These are phyloP conservation scores for Typhlichthys eigenmanni DNA, from an alignment of 2,797 vertebrate species.

Conservation along the genomic window DNA sequence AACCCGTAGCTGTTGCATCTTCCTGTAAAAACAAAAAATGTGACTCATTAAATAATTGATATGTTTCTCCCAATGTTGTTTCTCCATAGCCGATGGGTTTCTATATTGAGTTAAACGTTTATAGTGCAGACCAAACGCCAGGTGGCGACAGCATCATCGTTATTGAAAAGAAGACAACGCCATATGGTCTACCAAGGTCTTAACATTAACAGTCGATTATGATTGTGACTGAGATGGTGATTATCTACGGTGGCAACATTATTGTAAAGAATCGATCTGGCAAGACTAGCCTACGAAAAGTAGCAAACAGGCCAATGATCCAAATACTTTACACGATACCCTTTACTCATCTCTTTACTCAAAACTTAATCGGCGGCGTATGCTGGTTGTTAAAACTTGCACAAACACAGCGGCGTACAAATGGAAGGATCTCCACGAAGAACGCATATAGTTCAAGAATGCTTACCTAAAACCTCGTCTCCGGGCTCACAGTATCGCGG, in stretches of 20 bases:
- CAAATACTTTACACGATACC: too few relatives aligned
- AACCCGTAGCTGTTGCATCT: constrained; percentile 70
- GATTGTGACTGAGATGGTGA: too few relatives aligned
- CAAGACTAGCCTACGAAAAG: too few relatives aligned
- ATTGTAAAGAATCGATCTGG: too few relatives aligned
- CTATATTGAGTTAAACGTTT: too few relatives aligned
- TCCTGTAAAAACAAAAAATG: constrained; percentile 69
- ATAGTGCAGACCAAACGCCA: constrained; percentile 35
- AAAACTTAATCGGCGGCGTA: too few relatives aligned
- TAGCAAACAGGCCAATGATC: too few relatives aligned
- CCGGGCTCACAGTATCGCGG: constrained; percentile 72
- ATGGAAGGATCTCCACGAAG: background rate
- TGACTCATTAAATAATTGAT: background rate
- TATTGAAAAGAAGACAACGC: background rate
- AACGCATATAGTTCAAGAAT: background rate
- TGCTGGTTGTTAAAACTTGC: too few relatives aligned
- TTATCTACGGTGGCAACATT: too few relatives aligned
- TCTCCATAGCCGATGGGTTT: too few relatives aligned
- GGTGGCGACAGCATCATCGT: constrained; percentile 53
- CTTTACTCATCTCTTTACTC: too few relatives aligned
- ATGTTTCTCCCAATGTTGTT: background rate
- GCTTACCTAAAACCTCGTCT: constrained; percentile 82
- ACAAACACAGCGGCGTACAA: background rate
- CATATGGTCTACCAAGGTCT: background rate
- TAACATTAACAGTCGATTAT: background rate